phyloP scores from a whole-genome alignment of 2,113 vertebrate species.

The Salvelinus namaycush region DNA sequence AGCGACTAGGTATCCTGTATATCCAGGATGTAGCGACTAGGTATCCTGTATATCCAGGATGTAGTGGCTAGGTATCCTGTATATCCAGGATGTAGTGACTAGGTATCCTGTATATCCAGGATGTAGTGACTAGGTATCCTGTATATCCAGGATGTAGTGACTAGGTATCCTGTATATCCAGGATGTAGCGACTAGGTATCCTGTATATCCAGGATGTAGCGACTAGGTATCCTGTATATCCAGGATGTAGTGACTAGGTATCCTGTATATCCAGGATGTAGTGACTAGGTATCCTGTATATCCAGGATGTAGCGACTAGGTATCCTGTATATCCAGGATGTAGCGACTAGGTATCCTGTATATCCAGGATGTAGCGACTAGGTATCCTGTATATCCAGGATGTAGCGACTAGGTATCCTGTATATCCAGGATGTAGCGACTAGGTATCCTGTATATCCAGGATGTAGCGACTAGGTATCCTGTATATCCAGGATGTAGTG shows the following conservation, averaged over 20 bases:
- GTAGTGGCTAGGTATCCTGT: not conserved
- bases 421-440: constrained; percentile 44
- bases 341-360: constrained; percentile 48
- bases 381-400: constrained; percentile 10
- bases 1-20: constrained; percentile 33
- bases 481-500: constrained; percentile 45
- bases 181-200: constrained; percentile 46
- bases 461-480: constrained; percentile 54
- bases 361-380: constrained; percentile 6
- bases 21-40: constrained; percentile 48
- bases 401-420: constrained; percentile 42
- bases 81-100: constrained; percentile 44
- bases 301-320: constrained; percentile 49
- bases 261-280: constrained; percentile 25
- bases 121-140: constrained; percentile 45
- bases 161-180: constrained; percentile 49
- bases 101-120: constrained; percentile 11
- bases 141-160: constrained; percentile 42
- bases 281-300: constrained; percentile 32
- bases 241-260: constrained; percentile 44
- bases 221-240: constrained; percentile 34
- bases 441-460: constrained; percentile 5
- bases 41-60: constrained; percentile 47
- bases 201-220: constrained; percentile 30
- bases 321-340: constrained; percentile 42